Percentiles rank a stretch among this genome's conserved stretches.
These are phyloP conservation scores for Hirudinaria manillensis DNA, from an alignment of 2,888 invertebrate species.

Conservation along the genomic window DNA sequence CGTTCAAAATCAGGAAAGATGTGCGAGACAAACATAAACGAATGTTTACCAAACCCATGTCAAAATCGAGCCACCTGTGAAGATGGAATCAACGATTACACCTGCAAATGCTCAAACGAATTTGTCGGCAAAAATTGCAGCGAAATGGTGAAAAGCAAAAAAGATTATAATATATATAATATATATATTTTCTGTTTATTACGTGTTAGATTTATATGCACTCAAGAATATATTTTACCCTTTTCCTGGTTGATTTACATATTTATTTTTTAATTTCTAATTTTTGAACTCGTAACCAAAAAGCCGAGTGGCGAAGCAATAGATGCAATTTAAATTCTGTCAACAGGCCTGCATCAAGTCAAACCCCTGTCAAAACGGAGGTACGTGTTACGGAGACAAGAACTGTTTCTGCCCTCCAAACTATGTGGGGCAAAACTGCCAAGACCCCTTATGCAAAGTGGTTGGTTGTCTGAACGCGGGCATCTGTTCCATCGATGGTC, in stretches of 20 bases:
- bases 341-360: constrained; percentile 24
- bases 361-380: constrained; percentile 33
- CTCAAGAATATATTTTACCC: no score
- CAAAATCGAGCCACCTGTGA: constrained; percentile 19
- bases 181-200: no score
- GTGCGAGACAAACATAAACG: constrained; percentile 27
- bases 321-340: no score
- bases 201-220: no score
- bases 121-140: constrained; percentile 31
- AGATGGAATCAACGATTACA: constrained; percentile 17
- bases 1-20: not conserved
- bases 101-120: constrained; percentile 23
- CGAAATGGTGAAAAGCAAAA: constrained; percentile 17
- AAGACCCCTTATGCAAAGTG: constrained; percentile 30
- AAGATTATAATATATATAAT: no score
- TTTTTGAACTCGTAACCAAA: no score
- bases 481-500: constrained; percentile 14
- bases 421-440: constrained; percentile 27
- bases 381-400: constrained; percentile 31
- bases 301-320: no score
- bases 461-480: constrained; percentile 32
- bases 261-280: no score
- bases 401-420: constrained; percentile 28
- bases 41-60: constrained; percentile 12
- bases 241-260: no score